Evolutionary conservation across 2,797 vertebrate genomes (phyloP), one percentile per base, ranked within the genome.

Genomic region (Mionectes olivaceus): DNA sequence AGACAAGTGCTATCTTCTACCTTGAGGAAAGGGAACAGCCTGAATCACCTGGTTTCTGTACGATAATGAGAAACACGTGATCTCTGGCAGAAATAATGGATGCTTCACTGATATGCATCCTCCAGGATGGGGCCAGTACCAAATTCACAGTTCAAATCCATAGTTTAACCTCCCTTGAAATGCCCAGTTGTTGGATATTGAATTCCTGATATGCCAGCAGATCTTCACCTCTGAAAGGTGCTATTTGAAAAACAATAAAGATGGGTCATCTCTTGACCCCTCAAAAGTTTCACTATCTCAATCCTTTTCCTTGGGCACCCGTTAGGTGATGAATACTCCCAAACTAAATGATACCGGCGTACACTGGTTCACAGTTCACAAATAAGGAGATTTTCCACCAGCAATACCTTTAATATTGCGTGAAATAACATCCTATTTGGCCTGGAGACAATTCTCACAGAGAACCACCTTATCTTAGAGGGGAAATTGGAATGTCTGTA

Each of bases 141-240:
- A 50, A 87, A 50, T 53, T 44, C 46, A 50, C 27, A 19, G 17
- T 57, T 30, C 8, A 60, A 46, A 77, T 39, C 10, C 33, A 41
- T 17, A 61, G 11, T n/a, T 60, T 64, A 60, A 68, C 27, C 13
- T 46, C 13, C 27, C 32, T 35, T 43, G 33, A 81, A 78, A 50
- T 2, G 0, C 14, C 19, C 1, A 14, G 17, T 7, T 41, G 1
- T 30, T 78, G 16, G 7, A 3, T 39, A 19, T 35, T 63, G 6
- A 9, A 28, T 67, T 65, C 30, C 19, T 78, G 53, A 37, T 63
- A 24, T 13, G 23, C 9, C 21, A 47, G 23, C 7, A 76, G 46
- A 35, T 59, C 44, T 61, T 70, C 47, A 43, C 14, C 11, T 22
- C 32, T 65, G 24, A 90, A 33, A 61, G 13, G 22, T 73, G 10